Base-by-base conservation (phyloP, 2,113 vertebrate species). In the Zapornia atra region DNA sequence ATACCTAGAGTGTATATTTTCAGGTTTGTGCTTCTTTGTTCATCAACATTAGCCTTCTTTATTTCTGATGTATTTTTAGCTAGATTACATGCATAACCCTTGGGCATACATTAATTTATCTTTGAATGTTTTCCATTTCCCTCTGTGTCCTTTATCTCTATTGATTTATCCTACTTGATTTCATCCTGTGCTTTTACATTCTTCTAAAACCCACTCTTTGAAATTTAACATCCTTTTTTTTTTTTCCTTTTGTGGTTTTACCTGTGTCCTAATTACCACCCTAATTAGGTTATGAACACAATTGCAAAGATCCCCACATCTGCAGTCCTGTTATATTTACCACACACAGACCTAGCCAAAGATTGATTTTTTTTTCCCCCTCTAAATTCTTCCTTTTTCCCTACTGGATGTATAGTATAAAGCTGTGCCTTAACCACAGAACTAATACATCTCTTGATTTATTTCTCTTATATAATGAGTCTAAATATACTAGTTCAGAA, bases 81-180 rank as follows among this genome's bases (percentile, higher is more conserved):
- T 92, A 97, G 97, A 98, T 98, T 98, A 95, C 97, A 96, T 96
- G 97, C 77, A 96, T 93, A 98, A 97, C 98, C 98, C 97, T 96
- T 98, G 97, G 97, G 98, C 95, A 97, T 97, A 96, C 93, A 96
- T 97, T 98, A 98, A 98, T 98, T 98, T 98, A 96, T 98, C 95
- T 97, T 96, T 92, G 96, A 97, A 97, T 97, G 96, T 96, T 98
- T 98, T 97, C 97, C 97, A 98, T 98, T 98, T 98, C 97, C 97
- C 97, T 95, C 96, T 97, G 96, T 97, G 96, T 98, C 96, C 96
- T 96, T 97, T 97, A 96, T 97, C 96, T 98, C 96, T 97, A 96
- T 97, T 97, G 98, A 98, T 98, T 98, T 97, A 98, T 97, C 88
- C 96, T 97, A 91, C 97, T 98, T 98, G 97, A 97, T 97, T 97